Evolutionary conservation across 2,797 vertebrate genomes (phyloP).

Genomic region (Acipenser oxyrinchus): DNA sequence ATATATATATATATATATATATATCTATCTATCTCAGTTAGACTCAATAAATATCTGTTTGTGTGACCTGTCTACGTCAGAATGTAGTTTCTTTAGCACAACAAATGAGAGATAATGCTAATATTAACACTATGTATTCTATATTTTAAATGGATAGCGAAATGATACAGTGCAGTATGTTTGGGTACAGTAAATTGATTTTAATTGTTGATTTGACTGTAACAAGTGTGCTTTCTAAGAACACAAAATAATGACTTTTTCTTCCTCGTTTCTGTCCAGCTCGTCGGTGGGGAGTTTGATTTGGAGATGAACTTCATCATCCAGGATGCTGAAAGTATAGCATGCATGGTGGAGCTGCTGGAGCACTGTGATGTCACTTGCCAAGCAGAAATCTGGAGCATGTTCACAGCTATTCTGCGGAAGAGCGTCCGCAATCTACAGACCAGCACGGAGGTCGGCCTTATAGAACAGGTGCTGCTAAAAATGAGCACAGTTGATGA

Average conservation of each 20-base stretch:
- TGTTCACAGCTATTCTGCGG: constrained; percentile 91
- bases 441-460: constrained; percentile 90
- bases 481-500: constrained; percentile 86
- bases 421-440: constrained; percentile 94
- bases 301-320: constrained; percentile 97
- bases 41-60: too few relatives aligned
- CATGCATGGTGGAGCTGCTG: constrained; percentile 89
- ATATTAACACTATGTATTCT: too few relatives aligned
- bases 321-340: constrained; percentile 88
- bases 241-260: background rate
- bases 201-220: too few relatives aligned
- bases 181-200: too few relatives aligned
- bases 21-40: too few relatives aligned
- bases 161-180: too few relatives aligned
- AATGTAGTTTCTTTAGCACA: too few relatives aligned
- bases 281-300: constrained; percentile 95
- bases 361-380: constrained; percentile 88
- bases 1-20: too few relatives aligned
- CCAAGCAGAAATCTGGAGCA: constrained; percentile 97
- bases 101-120: too few relatives aligned
- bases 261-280: constrained; percentile 53
- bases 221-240: too few relatives aligned
- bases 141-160: too few relatives aligned
- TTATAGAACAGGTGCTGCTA: constrained; percentile 86
- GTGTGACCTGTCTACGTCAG: too few relatives aligned